Evolutionary conservation across 2,113 vertebrate species (phyloP), one percentile per base, ranked within the genome.

Genomic region (Orthonyx spaldingii): DNA sequence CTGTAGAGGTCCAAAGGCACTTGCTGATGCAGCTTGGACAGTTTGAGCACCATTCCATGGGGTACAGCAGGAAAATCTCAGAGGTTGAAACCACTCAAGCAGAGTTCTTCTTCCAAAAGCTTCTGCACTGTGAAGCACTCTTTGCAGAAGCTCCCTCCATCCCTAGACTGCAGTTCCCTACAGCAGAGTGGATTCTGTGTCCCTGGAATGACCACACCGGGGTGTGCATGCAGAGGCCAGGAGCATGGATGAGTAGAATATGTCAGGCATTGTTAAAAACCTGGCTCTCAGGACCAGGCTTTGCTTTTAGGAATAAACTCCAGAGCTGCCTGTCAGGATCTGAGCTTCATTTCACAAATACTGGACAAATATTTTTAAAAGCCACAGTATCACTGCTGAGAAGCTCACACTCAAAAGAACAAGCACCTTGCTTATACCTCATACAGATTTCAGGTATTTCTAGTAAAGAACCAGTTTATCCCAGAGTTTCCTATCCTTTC

Each of bases 241-340:
- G 8, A 65, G n/a, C 27, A 17, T 0, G 2, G 16, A 47, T 3
- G 3, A 82, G 57, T 10, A 60, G 33, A 37, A 14, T 1, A 1
- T 4, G 2, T 37, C 2, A 23, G 8, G 9, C 28, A 30, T 20
- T 66, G 66, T 1, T 15, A 35, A 75, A 49, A 60, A 84, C 28
- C 3, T 10, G 10, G 3, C 44, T 82, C 41, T 91, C 47, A 64
- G 79, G 47, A 50, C 11, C 52, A 10, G 0, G 6, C 22, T 75
- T 72, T n/a, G 19, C 15, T 32, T 20, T 49, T 44, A 85, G 66
- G 50, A 79, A 72, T 0, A 57, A 69, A 17, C 16, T 84, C 41
- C 65, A 76, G 52, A 83, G 41, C 7, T 35, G 24, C 16, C 39
- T 76, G n/a, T 13, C 41, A 87, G 65, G 37, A 28, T 87, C 10